Evolutionary conservation across 2,888 invertebrate species (phyloP).

Genomic region (Cryptophagus acutangulus): DNA sequence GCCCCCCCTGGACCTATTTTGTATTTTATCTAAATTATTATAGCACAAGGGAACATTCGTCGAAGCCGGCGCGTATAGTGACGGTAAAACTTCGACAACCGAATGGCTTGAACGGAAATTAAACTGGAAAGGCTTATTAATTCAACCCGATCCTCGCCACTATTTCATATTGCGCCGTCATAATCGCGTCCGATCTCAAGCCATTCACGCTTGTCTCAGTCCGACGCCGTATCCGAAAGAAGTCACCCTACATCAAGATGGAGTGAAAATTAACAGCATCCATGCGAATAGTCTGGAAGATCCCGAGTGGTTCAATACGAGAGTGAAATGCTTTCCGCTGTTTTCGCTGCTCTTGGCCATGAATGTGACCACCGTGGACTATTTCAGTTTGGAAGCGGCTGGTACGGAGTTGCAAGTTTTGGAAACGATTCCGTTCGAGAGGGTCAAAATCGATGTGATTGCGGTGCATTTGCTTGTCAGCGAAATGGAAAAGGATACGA

Average conservation of each 20-base stretch:
- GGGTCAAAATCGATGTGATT: slow-evolving; percentile 48
- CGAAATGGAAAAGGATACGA: slow-evolving; percentile 41
- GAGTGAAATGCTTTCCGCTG: slow-evolving; percentile 80
- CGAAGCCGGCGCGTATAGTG: slow-evolving; percentile 60
- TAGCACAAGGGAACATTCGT: slow-evolving; percentile 69
- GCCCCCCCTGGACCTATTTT: too few species aligned
- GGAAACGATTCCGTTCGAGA: slow-evolving; percentile 55
- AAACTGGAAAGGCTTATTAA: slow-evolving; percentile 70
- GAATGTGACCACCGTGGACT: slow-evolving; percentile 63
- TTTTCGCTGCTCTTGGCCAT: slow-evolving; percentile 76
- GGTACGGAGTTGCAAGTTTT: slow-evolving; percentile 54
- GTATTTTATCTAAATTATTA: too few species aligned
- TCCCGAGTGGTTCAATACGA: slow-evolving; percentile 60
- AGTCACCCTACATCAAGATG: slow-evolving; percentile 50
- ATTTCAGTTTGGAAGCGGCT: slow-evolving; percentile 62
- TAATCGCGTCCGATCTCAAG: slow-evolving; percentile 56
- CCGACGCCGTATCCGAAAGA: slow-evolving; percentile 71
- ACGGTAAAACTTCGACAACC: slow-evolving; percentile 59
- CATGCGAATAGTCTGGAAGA: slow-evolving; percentile 54
- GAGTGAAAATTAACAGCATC: slow-evolving; percentile 48
- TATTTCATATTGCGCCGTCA: slow-evolving; percentile 62
- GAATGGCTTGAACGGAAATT: slow-evolving; percentile 66
- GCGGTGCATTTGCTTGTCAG: slow-evolving; percentile 42
- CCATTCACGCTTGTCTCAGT: slow-evolving; percentile 75
- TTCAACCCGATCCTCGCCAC: slow-evolving; percentile 73